Evolutionary conservation across 2,113 vertebrate species (phyloP), one percentile per base, ranked within the genome.

Genomic region (Tenebrosternarchus preto): DNA sequence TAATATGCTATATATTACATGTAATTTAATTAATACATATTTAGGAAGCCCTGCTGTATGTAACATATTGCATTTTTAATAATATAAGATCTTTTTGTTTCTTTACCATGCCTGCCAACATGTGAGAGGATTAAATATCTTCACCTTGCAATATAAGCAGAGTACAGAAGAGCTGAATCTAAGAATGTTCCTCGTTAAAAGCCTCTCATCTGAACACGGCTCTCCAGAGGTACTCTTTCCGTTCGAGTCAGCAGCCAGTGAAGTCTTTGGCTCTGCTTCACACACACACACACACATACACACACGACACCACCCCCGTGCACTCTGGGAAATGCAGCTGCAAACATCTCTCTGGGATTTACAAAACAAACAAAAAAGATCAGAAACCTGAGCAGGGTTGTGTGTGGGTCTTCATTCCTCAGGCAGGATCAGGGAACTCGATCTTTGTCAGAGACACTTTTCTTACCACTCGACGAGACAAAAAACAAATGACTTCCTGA

Each of bases 281-380:
- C 11, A 46, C 22, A 27, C 66, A 17, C 89, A 94, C 46, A 92
- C 43, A 9, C 3, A 90, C 86, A 91, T 1, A 22, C 88, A 0
- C 92, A 94, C 60, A 87, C 90, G 0, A 92, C 93, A 0, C 91
- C 88, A 76, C 91, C 85, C 83, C 85, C 86, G 20, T 80, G 78
- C 74, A 78, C 61, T 70, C 53, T 64, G 73, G 74, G 73, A 85
- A 79, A 46, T 70, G 82, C 82, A 86, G 83, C 80, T 82, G 84
- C 88, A 9, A 87, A 22, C 6, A 78, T 88, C 88, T 88, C 92
- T 85, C 87, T 90, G 89, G 91, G 90, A 92, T 91, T 85, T 88
- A 82, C 86, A 83, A 78, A 78, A 25, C 83, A 87, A 59, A 0
- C 91, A 91, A n/a, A 46, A 87, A 90, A 87, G 66, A 85, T 46